A percentile compares a stretch with the other conserved stretches of the same genome.
Evolutionary conservation across 2,113 vertebrate species (phyloP).

Genomic region (Accipiter cooperii): DNA sequence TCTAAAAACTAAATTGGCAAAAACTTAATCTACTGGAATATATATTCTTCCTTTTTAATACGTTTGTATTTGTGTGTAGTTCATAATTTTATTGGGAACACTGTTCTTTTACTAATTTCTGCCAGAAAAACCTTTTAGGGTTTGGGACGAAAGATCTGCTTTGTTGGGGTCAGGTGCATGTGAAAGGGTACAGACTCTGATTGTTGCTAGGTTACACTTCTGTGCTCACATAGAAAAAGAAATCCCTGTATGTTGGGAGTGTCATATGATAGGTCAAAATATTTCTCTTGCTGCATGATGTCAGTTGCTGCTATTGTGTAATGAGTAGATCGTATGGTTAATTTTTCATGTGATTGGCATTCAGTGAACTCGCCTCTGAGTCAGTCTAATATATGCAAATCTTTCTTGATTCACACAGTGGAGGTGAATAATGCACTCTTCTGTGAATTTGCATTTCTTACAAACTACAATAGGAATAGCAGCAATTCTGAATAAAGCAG

Average conservation of each 20-base stretch:
- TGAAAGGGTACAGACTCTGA: not conserved
- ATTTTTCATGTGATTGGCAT: not conserved
- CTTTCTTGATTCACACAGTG: not conserved
- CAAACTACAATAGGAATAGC: not conserved
- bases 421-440: not conserved
- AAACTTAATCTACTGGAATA: not conserved
- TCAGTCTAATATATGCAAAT: not conserved
- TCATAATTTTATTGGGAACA: not conserved
- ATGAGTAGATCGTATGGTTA: not conserved
- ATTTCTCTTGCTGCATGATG: not conserved
- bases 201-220: constrained; percentile 5
- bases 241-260: not conserved
- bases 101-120: not conserved
- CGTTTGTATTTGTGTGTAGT: not conserved
- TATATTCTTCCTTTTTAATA: not conserved
- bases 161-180: not conserved
- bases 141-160: not conserved
- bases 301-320: not conserved
- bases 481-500: constrained; percentile 1
- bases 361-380: not conserved
- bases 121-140: not conserved
- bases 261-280: not conserved
- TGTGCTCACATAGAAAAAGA: not conserved
- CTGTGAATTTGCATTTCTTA: constrained; percentile 27
- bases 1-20: not conserved